Percentiles rank a stretch among this genome's conserved stretches.
Evolutionary conservation across 2,888 invertebrate species (phyloP).

Genomic region (Arctia plantaginis): DNA sequence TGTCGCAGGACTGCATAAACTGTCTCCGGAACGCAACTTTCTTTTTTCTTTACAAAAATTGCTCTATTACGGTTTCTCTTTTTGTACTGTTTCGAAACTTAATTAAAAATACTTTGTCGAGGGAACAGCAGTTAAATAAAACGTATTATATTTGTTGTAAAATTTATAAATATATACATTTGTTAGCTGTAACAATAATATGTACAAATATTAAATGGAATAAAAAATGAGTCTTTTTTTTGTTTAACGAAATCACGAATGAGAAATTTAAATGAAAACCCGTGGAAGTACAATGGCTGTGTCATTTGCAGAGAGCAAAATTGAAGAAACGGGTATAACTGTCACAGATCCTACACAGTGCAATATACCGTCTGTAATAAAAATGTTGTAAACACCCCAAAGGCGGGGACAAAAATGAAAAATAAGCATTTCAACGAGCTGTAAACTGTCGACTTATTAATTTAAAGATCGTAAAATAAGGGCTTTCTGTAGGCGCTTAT

Average conservation of each 20-base stretch:
- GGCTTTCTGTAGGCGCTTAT: slow-evolving; percentile 52
- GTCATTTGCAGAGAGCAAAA: slow-evolving; percentile 47
- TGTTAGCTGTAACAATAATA: not conserved
- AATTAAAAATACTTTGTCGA: slow-evolving; percentile 56
- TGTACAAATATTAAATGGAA: slow-evolving; percentile 29
- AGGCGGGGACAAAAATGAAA: slow-evolving; percentile 61
- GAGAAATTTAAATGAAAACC: slow-evolving; percentile 52
- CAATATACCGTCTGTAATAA: slow-evolving; percentile 57
- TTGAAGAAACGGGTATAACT: slow-evolving; percentile 49
- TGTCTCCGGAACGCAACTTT: slow-evolving; percentile 42
- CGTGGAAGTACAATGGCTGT: slow-evolving; percentile 28
- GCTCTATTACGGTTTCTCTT: slow-evolving; percentile 40
- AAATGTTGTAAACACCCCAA: slow-evolving; percentile 60
- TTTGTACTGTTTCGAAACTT: slow-evolving; percentile 50
- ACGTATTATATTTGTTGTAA: slow-evolving; percentile 10
- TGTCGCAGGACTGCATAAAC: slow-evolving; percentile 50
- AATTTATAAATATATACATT: no score
- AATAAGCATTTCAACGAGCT: slow-evolving; percentile 59
- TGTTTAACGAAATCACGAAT: slow-evolving; percentile 28
- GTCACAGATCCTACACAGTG: slow-evolving; percentile 44
- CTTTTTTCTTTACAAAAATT: slow-evolving; percentile 41
- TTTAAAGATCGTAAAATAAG: slow-evolving; percentile 67
- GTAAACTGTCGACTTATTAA: slow-evolving; percentile 69
- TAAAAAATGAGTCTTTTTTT: slow-evolving; percentile 28
- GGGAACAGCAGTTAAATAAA: slow-evolving; percentile 33